phyloP scores from a whole-genome alignment of 1,140 invertebrate genomes.

The Bicyclus anynana region DNA sequence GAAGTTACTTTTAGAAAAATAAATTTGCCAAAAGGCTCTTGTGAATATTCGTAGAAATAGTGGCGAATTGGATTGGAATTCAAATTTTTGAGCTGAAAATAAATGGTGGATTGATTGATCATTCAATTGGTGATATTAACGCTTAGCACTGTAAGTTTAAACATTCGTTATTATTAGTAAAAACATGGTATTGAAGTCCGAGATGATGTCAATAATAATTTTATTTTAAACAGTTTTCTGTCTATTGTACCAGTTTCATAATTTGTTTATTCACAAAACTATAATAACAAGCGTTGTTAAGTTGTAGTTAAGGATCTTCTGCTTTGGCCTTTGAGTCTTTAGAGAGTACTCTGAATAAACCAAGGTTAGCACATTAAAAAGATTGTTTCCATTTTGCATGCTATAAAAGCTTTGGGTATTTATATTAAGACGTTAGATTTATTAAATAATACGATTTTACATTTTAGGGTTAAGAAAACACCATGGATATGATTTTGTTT shows the following conservation, averaged over 20 bases:
- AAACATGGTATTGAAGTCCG: not conserved
- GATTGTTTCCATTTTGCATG: not conserved
- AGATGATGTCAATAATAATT: not conserved
- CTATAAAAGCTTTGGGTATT: too few species aligned
- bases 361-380: not conserved
- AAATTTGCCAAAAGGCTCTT: too few species aligned
- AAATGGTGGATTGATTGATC: slow-evolving; percentile 34
- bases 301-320: too few species aligned
- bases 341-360: not conserved
- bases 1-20: too few species aligned
- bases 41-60: not conserved
- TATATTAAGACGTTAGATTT: too few species aligned
- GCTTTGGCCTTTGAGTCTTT: not conserved
- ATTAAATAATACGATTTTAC: too few species aligned
- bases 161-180: not conserved
- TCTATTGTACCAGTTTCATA: too few species aligned
- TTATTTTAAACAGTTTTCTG: too few species aligned
- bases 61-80: slow-evolving; percentile 9
- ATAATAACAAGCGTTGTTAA: too few species aligned
- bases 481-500: too few species aligned
- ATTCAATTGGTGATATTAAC: slow-evolving; percentile 14
- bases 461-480: too few species aligned
- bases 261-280: too few species aligned
- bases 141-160: slow-evolving; percentile 11
- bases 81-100: slow-evolving; percentile 21